A percentile compares a stretch with the other conserved stretches of the same genome.
These are phyloP conservation scores for Rhagium mordax DNA, from an alignment of 2,888 invertebrate species.

Conservation along the genomic window DNA sequence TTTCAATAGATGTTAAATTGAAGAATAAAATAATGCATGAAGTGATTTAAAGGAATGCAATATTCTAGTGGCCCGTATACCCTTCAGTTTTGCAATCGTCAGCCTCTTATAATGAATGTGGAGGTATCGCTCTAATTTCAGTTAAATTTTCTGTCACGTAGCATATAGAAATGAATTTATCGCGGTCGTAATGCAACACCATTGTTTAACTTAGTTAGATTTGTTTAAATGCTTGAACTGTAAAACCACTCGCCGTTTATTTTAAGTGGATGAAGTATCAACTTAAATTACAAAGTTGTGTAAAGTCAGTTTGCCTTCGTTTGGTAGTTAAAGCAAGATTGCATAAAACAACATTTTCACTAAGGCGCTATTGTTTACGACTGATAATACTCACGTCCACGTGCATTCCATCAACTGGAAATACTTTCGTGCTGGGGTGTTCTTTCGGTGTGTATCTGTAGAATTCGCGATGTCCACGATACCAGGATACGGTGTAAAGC, in stretches of 20 bases:
- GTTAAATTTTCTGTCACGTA: too few species aligned
- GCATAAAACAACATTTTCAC: not conserved
- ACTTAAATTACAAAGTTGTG: not conserved
- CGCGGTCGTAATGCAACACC: not conserved
- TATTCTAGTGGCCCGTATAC: too few species aligned
- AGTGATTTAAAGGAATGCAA: too few species aligned
- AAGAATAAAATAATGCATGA: too few species aligned
- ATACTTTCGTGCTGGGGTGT: slow-evolving; percentile 80
- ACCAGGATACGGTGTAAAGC: slow-evolving; percentile 90
- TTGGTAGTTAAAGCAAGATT: not conserved
- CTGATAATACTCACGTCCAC: slow-evolving; percentile 81
- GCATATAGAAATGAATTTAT: not conserved
- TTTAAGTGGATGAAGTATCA: not conserved
- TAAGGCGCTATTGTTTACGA: slow-evolving; percentile 33
- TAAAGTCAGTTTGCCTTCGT: not conserved
- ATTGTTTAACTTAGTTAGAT: not conserved
- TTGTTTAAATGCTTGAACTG: not conserved
- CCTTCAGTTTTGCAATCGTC: too few species aligned
- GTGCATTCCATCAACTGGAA: slow-evolving; percentile 81
- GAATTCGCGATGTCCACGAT: slow-evolving; percentile 87
- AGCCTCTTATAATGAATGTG: too few species aligned
- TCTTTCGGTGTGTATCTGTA: slow-evolving; percentile 86
- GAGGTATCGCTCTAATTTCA: too few species aligned
- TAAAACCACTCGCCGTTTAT: not conserved
- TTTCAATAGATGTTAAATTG: too few species aligned